Evolutionary conservation across 2,113 vertebrate genomes (phyloP).

Genomic region (Cichladusa arquata): DNA sequence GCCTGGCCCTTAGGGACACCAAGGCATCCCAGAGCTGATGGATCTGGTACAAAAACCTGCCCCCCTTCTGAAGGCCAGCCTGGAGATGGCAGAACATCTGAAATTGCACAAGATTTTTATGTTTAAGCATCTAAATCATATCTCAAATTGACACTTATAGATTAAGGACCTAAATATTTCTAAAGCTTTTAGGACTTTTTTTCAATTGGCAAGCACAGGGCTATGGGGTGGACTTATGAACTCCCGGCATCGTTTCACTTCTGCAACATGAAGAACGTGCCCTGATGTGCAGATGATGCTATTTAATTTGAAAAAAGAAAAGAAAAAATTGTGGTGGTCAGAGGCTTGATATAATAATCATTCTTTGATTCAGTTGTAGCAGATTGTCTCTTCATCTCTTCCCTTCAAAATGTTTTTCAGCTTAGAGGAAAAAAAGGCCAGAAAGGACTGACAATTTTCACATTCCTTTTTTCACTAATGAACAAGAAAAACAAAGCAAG

Average conservation of each 20-base stretch:
- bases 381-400: background rate
- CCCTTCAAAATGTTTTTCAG: background rate
- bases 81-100: background rate
- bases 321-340: background rate
- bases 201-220: background rate
- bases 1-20: background rate
- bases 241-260: background rate
- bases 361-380: background rate
- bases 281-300: background rate
- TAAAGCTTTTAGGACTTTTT: fast-evolving
- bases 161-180: background rate
- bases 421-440: fast-evolving
- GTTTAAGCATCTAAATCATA: background rate
- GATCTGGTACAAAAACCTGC: background rate
- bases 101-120: background rate
- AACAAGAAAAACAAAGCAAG: background rate
- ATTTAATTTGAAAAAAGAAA: background rate
- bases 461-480: background rate
- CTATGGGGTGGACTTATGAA: background rate
- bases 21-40: background rate
- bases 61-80: background rate
- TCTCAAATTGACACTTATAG: background rate
- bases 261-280: background rate
- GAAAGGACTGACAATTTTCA: background rate
- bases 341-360: background rate